Conservation (phyloP, 2,888 invertebrate species). For the Odontomyia ornata region DNA sequence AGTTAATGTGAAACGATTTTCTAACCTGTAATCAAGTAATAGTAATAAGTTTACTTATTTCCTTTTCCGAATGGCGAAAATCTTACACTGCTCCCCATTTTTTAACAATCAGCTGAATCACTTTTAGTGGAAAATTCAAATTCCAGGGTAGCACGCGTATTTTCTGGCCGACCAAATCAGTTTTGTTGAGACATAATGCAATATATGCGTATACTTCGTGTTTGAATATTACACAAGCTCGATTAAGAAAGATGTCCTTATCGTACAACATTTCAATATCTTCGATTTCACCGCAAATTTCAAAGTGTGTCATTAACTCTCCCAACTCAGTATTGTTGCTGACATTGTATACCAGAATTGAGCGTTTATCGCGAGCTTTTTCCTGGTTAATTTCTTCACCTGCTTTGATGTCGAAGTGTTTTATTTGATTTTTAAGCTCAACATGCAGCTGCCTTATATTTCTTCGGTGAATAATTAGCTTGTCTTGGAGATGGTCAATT, state of each 20-base stretch:
- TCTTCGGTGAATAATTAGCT: neutral
- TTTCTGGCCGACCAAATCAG: neutral
- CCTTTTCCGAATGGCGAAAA: neutral
- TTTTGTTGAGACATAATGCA: neutral
- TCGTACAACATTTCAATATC: neutral
- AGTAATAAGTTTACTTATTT: neutral
- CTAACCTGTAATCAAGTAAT: neutral
- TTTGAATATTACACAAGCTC: neutral
- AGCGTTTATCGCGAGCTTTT: neutral
- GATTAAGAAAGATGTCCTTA: neutral
- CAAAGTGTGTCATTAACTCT: neutral
- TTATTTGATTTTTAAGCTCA: neutral
- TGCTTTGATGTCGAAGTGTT: neutral
- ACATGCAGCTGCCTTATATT: neutral
- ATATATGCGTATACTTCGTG: constrained; percentile 1
- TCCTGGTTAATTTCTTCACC: too few species aligned
- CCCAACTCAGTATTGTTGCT: neutral
- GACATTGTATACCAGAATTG: neutral
- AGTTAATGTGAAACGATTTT: neutral
- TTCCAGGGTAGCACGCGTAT: neutral
- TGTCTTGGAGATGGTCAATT: neutral
- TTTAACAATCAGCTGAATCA: neutral
- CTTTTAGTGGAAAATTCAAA: neutral
- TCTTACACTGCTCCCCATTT: constrained; percentile 3
- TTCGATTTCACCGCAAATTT: neutral